Percentiles rank a stretch among this genome's conserved stretches.
Evolutionary conservation across 2,113 vertebrate species (phyloP).

Genomic region (Aphyosemion australe): DNA sequence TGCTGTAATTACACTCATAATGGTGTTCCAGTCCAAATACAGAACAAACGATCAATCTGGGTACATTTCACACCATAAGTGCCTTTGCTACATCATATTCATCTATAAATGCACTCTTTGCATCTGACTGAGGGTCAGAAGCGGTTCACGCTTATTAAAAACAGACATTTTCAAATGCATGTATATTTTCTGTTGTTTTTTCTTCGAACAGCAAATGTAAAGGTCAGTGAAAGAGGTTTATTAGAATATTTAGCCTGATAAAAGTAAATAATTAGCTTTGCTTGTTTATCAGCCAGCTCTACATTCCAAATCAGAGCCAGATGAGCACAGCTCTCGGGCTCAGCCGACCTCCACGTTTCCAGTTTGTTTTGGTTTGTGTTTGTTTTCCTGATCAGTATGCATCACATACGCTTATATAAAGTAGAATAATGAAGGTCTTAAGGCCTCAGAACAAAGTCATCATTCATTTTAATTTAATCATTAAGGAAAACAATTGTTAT

Average conservation of each 20-base stretch:
- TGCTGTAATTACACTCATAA: slow-evolving; percentile 2
- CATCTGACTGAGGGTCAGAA: too few species aligned
- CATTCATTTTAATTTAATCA: background rate
- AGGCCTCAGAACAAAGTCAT: background rate
- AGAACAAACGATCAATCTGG: background rate
- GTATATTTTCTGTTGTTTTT: background rate
- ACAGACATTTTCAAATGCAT: too few species aligned
- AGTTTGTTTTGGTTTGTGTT: slow-evolving; percentile 1
- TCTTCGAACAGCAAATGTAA: background rate
- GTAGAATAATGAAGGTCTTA: slow-evolving; percentile 6
- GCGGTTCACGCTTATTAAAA: too few species aligned
- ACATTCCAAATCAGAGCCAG: background rate
- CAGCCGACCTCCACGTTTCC: background rate
- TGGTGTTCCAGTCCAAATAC: slow-evolving; percentile 1
- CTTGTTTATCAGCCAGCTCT: background rate
- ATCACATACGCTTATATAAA: background rate
- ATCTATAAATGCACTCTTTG: too few species aligned
- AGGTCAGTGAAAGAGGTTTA: background rate
- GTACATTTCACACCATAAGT: background rate
- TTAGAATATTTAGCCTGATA: background rate
- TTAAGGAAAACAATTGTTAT: background rate
- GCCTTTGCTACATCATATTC: too few species aligned
- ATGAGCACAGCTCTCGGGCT: background rate
- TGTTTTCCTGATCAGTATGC: background rate
- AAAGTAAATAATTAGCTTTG: background rate